Base-by-base conservation (phyloP, 37 sponge, comb jelly and placozoan genomes). In the Bolinopsis microptera region DNA sequence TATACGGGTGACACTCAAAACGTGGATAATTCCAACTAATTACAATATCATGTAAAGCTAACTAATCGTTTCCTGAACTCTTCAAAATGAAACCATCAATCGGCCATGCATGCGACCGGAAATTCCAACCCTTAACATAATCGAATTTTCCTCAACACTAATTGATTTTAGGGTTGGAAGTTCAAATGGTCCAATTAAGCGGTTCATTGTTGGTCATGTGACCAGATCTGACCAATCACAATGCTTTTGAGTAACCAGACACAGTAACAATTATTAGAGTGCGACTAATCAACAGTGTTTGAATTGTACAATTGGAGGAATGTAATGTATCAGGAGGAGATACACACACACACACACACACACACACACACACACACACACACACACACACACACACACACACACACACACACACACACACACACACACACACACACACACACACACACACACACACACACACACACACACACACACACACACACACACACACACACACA, bases 331-430 rank as follows among this genome's bases (percentile, higher is more conserved):
- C n/a, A n/a, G n/a, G n/a, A n/a, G n/a, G n/a, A n/a, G n/a, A 93
- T 74, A 93, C 93, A 93, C 93, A 93, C 93, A 93, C 93, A 93
- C 93, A 93, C 93, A 93, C 93, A 93, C 93, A 93, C 93, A 93
- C 93, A 93, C 93, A 93, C 93, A 93, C 93, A 93, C 93, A 93
- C 93, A 93, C 93, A 93, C 93, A 93, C 93, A 93, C 93, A 93
- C 93, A 93, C 93, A 93, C 93, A 93, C 93, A 93, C 93, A 93
- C 93, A 93, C 93, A 93, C 93, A 93, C 74, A 93, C 93, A 93
- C 93, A 93, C 93, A 93, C 74, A 93, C 93, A 93, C 93, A 93
- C 93, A 93, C 74, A 93, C 93, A 93, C 93, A 93, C 93, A 93
- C 93, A 93, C 93, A 93, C 93, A 93, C 93, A 93, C 93, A 93